Conservation (phyloP, 92 coral and sea anemone genomes). For the Epizoanthus scotinus region DNA sequence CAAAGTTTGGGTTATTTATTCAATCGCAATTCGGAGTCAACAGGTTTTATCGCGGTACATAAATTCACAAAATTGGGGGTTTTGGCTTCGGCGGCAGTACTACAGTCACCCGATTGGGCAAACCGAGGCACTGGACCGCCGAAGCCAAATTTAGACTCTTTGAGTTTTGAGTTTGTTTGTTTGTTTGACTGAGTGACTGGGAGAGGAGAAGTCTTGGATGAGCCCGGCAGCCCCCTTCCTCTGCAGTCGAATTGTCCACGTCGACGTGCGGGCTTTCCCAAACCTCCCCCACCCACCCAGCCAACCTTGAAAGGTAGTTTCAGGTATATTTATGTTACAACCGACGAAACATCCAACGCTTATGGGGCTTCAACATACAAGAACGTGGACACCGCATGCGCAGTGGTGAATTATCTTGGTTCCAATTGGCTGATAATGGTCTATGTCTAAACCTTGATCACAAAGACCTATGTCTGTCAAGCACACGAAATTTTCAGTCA, state of each 20-base stretch:
- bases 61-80: constrained; percentile 26
- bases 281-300: constrained; percentile 34
- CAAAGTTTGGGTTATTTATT: too few species aligned
- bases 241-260: constrained; percentile 23
- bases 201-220: constrained; percentile 26
- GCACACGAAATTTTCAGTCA: too few species aligned
- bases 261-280: constrained; percentile 30
- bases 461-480: too few species aligned
- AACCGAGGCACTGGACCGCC: constrained; percentile 21
- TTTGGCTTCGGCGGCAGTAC: constrained; percentile 9
- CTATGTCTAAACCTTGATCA: too few species aligned
- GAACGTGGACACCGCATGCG: too few species aligned
- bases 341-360: background rate
- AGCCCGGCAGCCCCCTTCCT: constrained; percentile 30
- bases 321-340: background rate
- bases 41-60: background rate
- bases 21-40: too few species aligned
- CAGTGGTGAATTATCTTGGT: too few species aligned
- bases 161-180: background rate
- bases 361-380: background rate
- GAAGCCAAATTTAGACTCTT: constrained; percentile 1
- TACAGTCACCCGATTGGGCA: constrained; percentile 11
- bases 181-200: background rate
- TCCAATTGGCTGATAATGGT: too few species aligned
- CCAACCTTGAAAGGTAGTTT: background rate